Evolutionary conservation across 2,888 invertebrate genomes (phyloP), one percentile per base, ranked within the genome.

Genomic region (Agrypnus murinus): DNA sequence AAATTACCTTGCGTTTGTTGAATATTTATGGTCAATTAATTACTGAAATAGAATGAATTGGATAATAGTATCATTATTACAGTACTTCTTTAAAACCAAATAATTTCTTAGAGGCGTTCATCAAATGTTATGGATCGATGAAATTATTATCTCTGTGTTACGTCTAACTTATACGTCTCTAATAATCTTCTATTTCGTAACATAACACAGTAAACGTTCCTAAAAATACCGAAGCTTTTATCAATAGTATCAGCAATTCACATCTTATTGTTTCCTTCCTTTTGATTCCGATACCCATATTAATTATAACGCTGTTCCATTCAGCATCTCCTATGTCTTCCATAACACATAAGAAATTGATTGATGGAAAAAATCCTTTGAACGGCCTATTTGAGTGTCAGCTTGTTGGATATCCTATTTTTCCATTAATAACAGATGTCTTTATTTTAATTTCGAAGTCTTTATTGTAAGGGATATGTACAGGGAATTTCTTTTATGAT

Each of bases 161-260:
- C n/a, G n/a, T n/a, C n/a, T n/a, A n/a, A n/a, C 10, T 15, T 17
- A 45, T 45, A 17, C 45, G 6, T 45, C 45, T 45, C 15, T 45
- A 45, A 45, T 45, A 45, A 45, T 45, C 15, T 17, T 45, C 45
- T 14, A 45, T 15, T 45, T 45, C 9, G 17, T 45, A 17, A 17
- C 17, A 45, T 12, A 45, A 17, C 9, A 45, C 17, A 45, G 45
- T 17, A 45, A 45, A 45, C 15, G 45, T 17, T 45, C 45, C 45
- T 17, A 45, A 45, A 45, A 45, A 15, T 45, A 17, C 9, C 14
- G 17, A 45, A 12, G 17, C 17, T 40, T 40, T 40, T 40, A 40
- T 40, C 40, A 40, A 40, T 40, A 6, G 2, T 40, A 45, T 45
- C 45, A 9, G 1, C 45, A 45, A 45, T 45, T 45, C 17, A 14